A percentile compares a stretch with the other conserved stretches of the same genome.
These are phyloP conservation scores for Trichopria drosophilae DNA, from an alignment of 2,888 invertebrate genomes.

Conservation along the genomic window DNA sequence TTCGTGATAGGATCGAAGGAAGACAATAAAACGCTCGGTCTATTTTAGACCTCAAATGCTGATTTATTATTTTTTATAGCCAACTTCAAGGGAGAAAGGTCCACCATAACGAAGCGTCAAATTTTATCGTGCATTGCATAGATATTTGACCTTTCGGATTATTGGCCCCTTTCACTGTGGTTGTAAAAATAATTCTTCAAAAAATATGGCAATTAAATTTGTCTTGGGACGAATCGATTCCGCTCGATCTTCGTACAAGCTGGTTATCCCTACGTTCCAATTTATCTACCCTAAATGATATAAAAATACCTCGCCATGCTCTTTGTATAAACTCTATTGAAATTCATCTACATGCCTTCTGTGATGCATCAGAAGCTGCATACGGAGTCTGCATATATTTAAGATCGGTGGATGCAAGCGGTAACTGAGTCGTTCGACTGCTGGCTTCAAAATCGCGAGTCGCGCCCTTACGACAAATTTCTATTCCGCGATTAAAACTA, in stretches of 20 bases:
- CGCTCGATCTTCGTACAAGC: not conserved
- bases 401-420: not conserved
- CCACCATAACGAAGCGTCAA: conserved; percentile 6
- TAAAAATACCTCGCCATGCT: conserved; percentile 11
- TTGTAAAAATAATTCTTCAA: conserved; percentile 7
- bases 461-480: not conserved
- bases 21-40: conserved; percentile 14
- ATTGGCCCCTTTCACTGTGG: conserved; percentile 4
- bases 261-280: not conserved
- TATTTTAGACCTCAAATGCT: conserved; percentile 4
- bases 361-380: conserved; percentile 15
- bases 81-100: no score
- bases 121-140: conserved; percentile 13
- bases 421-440: not conserved
- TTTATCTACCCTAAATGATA: not conserved
- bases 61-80: no score
- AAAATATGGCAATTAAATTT: conserved; percentile 7
- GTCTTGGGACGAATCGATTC: conserved; percentile 16
- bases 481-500: conserved; percentile 1
- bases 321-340: conserved; percentile 1
- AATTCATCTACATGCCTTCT: conserved; percentile 17
- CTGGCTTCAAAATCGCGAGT: not conserved
- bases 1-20: conserved; percentile 8
- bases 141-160: no score
- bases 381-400: conserved; percentile 21